phyloP scores from a whole-genome alignment of 1,140 invertebrate genomes.

The Thaumatotibia leucotreta region DNA sequence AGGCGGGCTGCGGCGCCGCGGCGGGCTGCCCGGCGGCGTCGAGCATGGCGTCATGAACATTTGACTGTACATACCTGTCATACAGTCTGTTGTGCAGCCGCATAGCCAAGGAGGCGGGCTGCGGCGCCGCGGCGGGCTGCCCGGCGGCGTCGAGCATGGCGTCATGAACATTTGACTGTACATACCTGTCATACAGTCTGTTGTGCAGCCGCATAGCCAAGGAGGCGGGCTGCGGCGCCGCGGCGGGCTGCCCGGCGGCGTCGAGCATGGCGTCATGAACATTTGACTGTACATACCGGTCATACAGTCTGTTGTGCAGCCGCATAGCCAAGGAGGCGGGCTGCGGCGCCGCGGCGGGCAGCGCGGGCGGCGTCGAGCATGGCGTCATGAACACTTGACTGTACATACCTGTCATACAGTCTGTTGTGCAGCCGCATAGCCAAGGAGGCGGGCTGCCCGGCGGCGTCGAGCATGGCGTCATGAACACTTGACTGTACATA shows the following conservation, averaged over 20 bases:
- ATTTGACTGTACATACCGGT: too few relatives aligned
- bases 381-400: conserved; percentile 93
- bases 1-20: conserved; percentile 30
- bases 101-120: conserved; percentile 75
- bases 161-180: conserved; percentile 93
- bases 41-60: conserved; percentile 94
- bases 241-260: conserved; percentile 85
- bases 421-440: conserved; percentile 84
- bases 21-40: conserved; percentile 87
- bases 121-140: conserved; percentile 69
- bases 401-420: too few relatives aligned
- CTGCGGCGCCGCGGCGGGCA: conserved; percentile 31
- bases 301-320: conserved; percentile 83
- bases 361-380: conserved; percentile 87
- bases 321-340: conserved; percentile 77
- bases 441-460: conserved; percentile 81
- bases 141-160: conserved; percentile 94
- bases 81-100: conserved; percentile 83
- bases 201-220: conserved; percentile 83
- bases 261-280: conserved; percentile 95
- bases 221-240: conserved; percentile 32
- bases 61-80: too few relatives aligned
- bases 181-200: too few relatives aligned
- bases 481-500: too few relatives aligned
- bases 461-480: conserved; percentile 95